Base-by-base conservation (phyloP, 2,113 vertebrate genomes). In the Antidorcas marsupialis region DNA sequence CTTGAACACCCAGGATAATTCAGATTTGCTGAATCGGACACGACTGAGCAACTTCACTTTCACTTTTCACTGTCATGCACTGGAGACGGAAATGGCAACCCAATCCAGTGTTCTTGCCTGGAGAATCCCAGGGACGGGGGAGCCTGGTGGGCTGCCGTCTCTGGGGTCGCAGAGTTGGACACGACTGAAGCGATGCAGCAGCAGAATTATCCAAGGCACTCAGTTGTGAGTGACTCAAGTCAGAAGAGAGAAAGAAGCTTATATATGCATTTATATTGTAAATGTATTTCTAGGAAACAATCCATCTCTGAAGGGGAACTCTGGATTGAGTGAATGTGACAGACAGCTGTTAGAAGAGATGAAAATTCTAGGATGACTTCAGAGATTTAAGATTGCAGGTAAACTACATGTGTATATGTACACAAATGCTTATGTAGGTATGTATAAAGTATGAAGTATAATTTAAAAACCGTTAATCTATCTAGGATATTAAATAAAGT, bases 231-330 rank as follows among this genome's bases (percentile, higher is more conserved):
- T 97, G 78, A 96, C 45, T 95, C 60, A 96, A 82, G 30, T 55
- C 27, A 83, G 33, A 78, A 92, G 12, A 76, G 39, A 97, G 78
- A 97, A 97, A 89, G 52, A 74, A 95, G 60, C 12, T 82, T 71
- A 93, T 94, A n/a, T 50, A 87, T 96, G 82, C 50, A 74, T 97
- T 94, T 83, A 87, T 93, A 47, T 85, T 76, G 27, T 60, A 71
- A 88, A 92, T 82, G 19, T 94, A 78, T 83, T 97, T 98, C 89
- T 60, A 92, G 39, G 71, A 97, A 89, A 98, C 97, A 97, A 97
- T 95, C 59, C 95, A 88, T 97, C 98, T 97, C 91, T 87, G 79
- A 93, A 94, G 52, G 71, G 12, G 59, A 97, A 97, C 74, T 96
- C 97, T 94, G 83, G 87, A 55, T 79, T 87, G 25, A 94, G 14